A percentile compares a stretch with the other conserved stretches of the same genome.
Evolutionary conservation across 2,113 vertebrate genomes (phyloP).

Genomic region (Muntiacus reevesi): DNA sequence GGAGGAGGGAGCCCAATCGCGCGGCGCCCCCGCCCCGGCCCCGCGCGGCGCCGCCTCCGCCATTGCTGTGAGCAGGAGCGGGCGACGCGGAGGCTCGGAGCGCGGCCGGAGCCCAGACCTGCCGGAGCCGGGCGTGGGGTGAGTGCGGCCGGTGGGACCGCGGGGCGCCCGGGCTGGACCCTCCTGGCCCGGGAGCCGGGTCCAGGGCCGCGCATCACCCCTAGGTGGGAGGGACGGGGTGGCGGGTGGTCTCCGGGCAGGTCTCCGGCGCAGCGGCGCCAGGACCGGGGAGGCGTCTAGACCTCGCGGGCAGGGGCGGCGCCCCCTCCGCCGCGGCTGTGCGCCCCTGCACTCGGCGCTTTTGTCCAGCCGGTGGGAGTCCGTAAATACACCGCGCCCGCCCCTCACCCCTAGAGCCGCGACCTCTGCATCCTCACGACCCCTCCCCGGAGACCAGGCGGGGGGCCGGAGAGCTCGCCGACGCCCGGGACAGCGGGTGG

Average conservation of each 20-base stretch:
- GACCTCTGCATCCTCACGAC: neutral
- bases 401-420: neutral
- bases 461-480: neutral
- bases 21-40: slow-evolving; percentile 13
- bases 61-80: slow-evolving; percentile 53
- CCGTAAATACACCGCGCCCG: neutral
- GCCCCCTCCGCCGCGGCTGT: neutral
- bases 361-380: neutral
- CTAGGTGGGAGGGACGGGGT: neutral
- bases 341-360: neutral
- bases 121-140: slow-evolving; percentile 44
- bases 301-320: neutral
- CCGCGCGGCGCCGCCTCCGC: slow-evolving; percentile 63
- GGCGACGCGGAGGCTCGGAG: slow-evolving; percentile 33
- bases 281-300: neutral
- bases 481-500: neutral
- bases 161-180: neutral
- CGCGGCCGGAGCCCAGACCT: slow-evolving; percentile 17
- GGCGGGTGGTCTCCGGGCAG: neutral
- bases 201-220: too few species aligned
- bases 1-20: slow-evolving; percentile 38
- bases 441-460: neutral
- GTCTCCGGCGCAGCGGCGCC: neutral
- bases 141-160: neutral
- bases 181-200: neutral